A percentile compares a stretch with the other conserved stretches of the same genome.
These are phyloP conservation scores for Mesocricetus auratus DNA, from an alignment of 2,113 vertebrate species.

Conservation along the genomic window DNA sequence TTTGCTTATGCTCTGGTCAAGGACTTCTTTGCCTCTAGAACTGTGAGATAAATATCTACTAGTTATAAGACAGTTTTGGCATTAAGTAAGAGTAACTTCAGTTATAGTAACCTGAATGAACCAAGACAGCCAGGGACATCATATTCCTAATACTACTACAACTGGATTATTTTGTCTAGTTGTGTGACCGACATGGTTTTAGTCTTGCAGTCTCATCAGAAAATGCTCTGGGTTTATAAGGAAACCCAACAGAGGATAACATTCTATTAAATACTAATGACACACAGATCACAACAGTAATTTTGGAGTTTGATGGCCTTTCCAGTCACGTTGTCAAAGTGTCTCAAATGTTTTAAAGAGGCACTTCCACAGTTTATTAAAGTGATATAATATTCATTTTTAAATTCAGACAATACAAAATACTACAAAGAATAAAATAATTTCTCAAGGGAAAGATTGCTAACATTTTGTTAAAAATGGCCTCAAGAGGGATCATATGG, in stretches of 20 bases:
- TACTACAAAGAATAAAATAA: constrained; percentile 40
- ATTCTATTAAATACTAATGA: neutral
- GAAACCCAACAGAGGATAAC: neutral
- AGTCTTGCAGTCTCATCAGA: constrained; percentile 17
- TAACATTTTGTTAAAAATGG: constrained; percentile 57
- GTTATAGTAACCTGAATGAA: neutral
- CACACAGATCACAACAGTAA: constrained; percentile 6
- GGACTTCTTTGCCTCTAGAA: neutral
- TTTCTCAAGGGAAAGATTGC: constrained; percentile 32
- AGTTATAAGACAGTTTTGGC: neutral
- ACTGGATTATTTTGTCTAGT: neutral
- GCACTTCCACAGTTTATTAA: constrained; percentile 8
- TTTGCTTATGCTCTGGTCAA: neutral
- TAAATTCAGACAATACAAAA: neutral
- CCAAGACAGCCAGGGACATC: neutral
- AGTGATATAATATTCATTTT: neutral
- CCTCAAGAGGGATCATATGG: neutral
- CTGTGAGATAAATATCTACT: neutral
- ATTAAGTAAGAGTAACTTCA: neutral
- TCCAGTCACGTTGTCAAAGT: constrained; percentile 16
- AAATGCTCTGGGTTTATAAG: neutral
- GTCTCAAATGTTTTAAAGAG: constrained; percentile 10
- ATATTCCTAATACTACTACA: neutral
- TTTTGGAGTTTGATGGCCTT: constrained; percentile 18
- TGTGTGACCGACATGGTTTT: neutral